Conservation (phyloP, 2,888 invertebrate genomes). For the Heliconius aoede region DNA sequence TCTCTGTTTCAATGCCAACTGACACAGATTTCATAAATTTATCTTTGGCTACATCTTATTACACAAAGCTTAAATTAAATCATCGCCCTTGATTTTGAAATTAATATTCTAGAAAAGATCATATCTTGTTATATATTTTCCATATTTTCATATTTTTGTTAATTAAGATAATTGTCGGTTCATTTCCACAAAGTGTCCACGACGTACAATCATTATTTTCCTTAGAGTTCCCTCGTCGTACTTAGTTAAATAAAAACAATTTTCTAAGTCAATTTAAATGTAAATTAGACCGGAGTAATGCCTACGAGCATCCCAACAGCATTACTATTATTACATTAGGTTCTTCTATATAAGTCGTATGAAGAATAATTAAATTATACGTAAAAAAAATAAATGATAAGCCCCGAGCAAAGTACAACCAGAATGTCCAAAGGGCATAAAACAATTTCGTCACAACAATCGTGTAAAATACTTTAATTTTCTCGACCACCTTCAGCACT, state of each 20-base stretch:
- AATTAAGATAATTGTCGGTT: no score
- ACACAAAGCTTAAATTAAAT: slow-evolving; percentile 3
- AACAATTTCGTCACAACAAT: slow-evolving; percentile 16
- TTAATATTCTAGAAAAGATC: background rate
- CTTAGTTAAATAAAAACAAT: no score
- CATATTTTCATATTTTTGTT: background rate
- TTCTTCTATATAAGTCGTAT: background rate
- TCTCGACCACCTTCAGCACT: slow-evolving; percentile 24
- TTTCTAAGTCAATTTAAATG: no score
- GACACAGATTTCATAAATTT: slow-evolving; percentile 15
- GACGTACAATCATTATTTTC: no score
- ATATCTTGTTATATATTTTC: background rate
- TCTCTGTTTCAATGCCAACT: slow-evolving; percentile 20
- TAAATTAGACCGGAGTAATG: no score
- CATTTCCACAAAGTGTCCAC: no score
- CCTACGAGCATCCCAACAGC: background rate
- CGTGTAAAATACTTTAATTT: slow-evolving; percentile 15
- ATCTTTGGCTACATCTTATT: slow-evolving; percentile 13
- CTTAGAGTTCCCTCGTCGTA: no score
- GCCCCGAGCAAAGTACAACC: background rate
- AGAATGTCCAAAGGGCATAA: background rate
- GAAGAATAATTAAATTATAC: background rate
- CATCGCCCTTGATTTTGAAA: slow-evolving; percentile 4
- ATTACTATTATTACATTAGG: background rate
- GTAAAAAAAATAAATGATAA: background rate